Percentiles rank a stretch among this genome's conserved stretches.
Conservation (phyloP, 2,888 invertebrate species). For the Steinernema carpocapsae region DNA sequence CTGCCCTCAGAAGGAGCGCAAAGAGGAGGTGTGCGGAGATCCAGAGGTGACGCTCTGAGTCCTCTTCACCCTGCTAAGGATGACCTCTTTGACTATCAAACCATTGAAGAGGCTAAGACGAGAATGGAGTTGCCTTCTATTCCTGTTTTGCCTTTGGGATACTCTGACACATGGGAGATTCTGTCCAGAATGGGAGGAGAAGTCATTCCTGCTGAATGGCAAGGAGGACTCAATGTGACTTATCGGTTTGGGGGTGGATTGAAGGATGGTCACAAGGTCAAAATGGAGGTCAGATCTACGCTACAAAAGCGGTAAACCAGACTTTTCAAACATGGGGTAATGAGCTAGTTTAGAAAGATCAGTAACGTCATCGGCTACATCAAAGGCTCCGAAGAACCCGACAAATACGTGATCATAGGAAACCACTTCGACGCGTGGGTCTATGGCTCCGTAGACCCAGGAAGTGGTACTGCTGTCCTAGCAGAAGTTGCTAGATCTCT, state of each 20-base stretch:
- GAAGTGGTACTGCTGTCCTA: constrained; percentile 72
- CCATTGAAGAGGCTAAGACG: constrained; percentile 55
- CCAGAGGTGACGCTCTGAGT: constrained; percentile 72
- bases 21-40: constrained; percentile 69
- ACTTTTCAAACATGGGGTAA: neutral
- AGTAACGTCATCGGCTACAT: constrained; percentile 70
- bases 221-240: constrained; percentile 65
- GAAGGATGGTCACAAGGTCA: constrained; percentile 47
- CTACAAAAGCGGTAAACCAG: constrained; percentile 51
- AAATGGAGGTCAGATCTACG: constrained; percentile 55
- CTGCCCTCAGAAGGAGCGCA: constrained; percentile 72
- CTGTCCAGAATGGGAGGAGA: constrained; percentile 63
- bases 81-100: constrained; percentile 61
- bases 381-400: constrained; percentile 69
- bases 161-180: constrained; percentile 69
- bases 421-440: constrained; percentile 74
- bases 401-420: constrained; percentile 73
- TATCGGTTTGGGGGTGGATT: constrained; percentile 70
- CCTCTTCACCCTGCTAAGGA: constrained; percentile 72
- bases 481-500: constrained; percentile 70
- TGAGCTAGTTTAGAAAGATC: constrained; percentile 47
- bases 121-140: constrained; percentile 68
- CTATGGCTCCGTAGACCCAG: constrained; percentile 71
- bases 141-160: constrained; percentile 71
- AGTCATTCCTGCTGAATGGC: constrained; percentile 70